Evolutionary conservation across 2,888 invertebrate genomes (phyloP), one percentile per base, ranked within the genome.

Genomic region (Kryphioiulus occultus): DNA sequence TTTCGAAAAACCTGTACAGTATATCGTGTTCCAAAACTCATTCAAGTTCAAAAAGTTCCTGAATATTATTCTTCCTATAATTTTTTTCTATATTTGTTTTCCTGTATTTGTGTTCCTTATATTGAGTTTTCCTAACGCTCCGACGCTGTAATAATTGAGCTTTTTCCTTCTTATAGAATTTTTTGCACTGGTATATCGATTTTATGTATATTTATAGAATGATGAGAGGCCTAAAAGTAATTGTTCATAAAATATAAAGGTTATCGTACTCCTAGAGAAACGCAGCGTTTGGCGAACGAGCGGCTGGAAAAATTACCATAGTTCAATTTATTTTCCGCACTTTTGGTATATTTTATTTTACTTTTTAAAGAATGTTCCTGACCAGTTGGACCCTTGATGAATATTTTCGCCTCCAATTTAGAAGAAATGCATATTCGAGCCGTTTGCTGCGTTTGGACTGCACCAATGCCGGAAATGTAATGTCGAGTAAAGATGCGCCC

Each of bases 121-220:
- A 4, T 2, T 68, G 68, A 68, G 68, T 68, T 26, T 26, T 68
- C 68, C 68, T 68, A 26, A 68, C 68, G 68, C 68, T 26, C 26
- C 12, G 68, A 4, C 68, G 12, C 68, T 22, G 26, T 26, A 22
- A 26, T 68, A 68, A 68, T 68, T 68, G 68, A 26, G 68, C n/a
- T 68, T 68, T 68, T 26, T 68, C 68, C 68, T 68, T 59, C 68
- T 26, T 12, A 68, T 68, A 68, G 26, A 68, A 26, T 68, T 68
- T 68, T 22, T 68, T 26, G 68, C 68, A 26, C 68, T 26, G 26
- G 22, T 68, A 68, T 68, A 68, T 68, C 12, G 68, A 68, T 68
- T 26, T 68, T 68, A 68, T 68, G 68, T 68, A 68, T 68, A 68
- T 68, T 68, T 68, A 68, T 68, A 68, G 68, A 68, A 68, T 68